A percentile compares a stretch with the other conserved stretches of the same genome.
phyloP scores from a whole-genome alignment of 2,888 invertebrate species.

The Lithodes maja region DNA sequence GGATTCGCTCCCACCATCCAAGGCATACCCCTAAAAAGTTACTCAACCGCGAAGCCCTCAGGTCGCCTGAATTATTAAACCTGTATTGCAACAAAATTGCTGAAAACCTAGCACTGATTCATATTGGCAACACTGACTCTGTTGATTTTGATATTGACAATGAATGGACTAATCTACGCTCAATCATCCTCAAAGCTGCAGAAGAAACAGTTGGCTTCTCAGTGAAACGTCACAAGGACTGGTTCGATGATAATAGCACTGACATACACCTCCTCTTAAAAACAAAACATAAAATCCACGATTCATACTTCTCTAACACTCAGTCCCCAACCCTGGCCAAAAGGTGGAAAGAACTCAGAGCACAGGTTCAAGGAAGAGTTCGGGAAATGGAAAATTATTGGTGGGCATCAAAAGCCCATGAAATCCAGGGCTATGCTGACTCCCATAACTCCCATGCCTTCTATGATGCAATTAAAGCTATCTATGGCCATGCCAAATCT shows the following conservation, averaged over 20 bases:
- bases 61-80: too few species aligned
- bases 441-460: neutral
- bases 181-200: neutral
- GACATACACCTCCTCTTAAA: neutral
- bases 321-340: neutral
- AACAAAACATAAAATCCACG: neutral
- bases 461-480: neutral
- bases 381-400: neutral
- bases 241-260: neutral
- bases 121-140: too few species aligned
- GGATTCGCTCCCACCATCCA: too few species aligned
- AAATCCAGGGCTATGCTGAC: neutral
- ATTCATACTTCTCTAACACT: neutral
- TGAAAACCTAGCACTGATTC: too few species aligned
- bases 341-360: neutral
- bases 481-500: neutral
- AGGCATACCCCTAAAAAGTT: too few species aligned
- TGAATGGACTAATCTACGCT: neutral
- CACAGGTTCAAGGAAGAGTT: neutral
- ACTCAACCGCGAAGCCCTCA: too few species aligned
- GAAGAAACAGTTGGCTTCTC: neutral
- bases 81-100: too few species aligned
- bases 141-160: neutral
- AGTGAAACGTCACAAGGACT: neutral
- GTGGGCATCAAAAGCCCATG: neutral